Evolutionary conservation across 2,113 vertebrate genomes (phyloP).

Genomic region (Stictonetta naevosa): DNA sequence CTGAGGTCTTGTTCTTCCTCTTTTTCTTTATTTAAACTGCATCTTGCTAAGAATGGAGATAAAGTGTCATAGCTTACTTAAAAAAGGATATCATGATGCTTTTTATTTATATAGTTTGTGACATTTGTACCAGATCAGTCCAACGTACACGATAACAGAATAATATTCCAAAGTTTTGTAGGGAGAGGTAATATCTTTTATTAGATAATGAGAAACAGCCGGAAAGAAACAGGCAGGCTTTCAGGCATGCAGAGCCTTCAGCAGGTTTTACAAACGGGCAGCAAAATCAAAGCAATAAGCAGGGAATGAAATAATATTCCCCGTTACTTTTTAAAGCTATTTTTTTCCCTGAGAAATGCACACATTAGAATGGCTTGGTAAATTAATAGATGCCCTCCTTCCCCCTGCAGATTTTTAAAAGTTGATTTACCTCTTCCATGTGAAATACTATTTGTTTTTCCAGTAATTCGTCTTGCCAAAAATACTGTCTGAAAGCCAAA

Average conservation of each 20-base stretch:
- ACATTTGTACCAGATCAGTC: not conserved
- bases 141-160: not conserved
- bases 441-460: not conserved
- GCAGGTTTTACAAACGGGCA: not conserved
- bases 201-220: not conserved
- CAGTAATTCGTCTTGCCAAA: not conserved
- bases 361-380: not conserved
- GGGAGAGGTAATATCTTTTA: not conserved
- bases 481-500: not conserved
- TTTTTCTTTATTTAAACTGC: not conserved
- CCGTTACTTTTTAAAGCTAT: not conserved
- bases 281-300: not conserved
- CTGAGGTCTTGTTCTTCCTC: not conserved
- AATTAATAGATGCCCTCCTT: not conserved
- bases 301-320: not conserved
- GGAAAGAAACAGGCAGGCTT: not conserved
- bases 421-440: not conserved
- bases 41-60: not conserved
- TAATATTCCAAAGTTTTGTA: not conserved
- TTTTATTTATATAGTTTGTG: not conserved
- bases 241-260: not conserved
- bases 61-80: not conserved
- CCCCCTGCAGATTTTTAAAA: accelerated
- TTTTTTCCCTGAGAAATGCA: not conserved
- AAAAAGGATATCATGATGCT: not conserved